Conservation (phyloP, 2,797 vertebrate species). For the Hylomyscus alleni region DNA sequence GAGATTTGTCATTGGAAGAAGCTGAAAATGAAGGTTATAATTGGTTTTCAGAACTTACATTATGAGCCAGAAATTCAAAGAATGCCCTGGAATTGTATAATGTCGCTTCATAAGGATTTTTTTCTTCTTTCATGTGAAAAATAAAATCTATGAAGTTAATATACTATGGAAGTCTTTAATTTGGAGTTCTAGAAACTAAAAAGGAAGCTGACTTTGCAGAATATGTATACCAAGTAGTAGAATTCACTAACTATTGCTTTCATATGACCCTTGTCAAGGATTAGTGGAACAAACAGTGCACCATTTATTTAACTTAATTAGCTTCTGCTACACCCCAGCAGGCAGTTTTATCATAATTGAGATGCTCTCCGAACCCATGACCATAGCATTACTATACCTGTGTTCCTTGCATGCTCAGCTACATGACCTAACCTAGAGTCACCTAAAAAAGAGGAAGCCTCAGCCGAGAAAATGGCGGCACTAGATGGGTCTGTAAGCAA, state of each 20-base stretch:
- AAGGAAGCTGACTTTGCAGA: slow-evolving; percentile 52
- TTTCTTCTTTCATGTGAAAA: slow-evolving; percentile 60
- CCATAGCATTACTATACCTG: slow-evolving; percentile 52
- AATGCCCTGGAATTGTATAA: slow-evolving; percentile 45
- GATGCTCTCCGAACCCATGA: slow-evolving; percentile 73
- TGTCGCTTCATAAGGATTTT: neutral
- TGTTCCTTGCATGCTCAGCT: neutral
- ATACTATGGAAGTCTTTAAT: neutral
- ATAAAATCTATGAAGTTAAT: slow-evolving; percentile 71
- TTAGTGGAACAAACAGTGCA: slow-evolving; percentile 50
- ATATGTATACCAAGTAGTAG: slow-evolving; percentile 6
- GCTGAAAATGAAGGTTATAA: slow-evolving; percentile 74
- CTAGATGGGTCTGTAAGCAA: neutral
- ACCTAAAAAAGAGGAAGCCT: neutral
- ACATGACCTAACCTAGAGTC: neutral
- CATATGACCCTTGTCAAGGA: slow-evolving; percentile 47
- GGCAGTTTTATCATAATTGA: slow-evolving; percentile 67
- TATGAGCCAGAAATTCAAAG: slow-evolving; percentile 63
- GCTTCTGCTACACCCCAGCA: slow-evolving; percentile 74
- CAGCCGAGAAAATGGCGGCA: neutral
- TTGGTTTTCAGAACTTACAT: slow-evolving; percentile 69
- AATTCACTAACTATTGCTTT: slow-evolving; percentile 57
- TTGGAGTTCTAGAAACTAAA: slow-evolving; percentile 57
- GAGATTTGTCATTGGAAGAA: slow-evolving; percentile 52
- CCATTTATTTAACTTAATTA: slow-evolving; percentile 75